Percentiles rank a stretch among this genome's conserved stretches.
These are phyloP conservation scores for Myanophis thanlyinensis DNA, from an alignment of 2,113 vertebrate species.

Conservation along the genomic window DNA sequence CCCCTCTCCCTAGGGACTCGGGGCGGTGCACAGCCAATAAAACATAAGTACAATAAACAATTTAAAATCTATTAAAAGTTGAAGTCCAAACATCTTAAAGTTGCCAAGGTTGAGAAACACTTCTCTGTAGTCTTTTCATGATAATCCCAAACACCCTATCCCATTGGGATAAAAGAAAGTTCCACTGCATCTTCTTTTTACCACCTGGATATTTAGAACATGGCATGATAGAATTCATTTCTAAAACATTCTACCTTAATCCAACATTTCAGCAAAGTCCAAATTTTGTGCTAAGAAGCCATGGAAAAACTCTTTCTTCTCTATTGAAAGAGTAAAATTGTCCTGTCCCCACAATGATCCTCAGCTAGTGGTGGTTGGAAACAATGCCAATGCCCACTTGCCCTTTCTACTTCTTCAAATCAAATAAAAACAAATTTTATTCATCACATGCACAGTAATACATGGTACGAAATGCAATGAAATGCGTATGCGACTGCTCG, in stretches of 20 bases:
- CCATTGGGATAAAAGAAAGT: not conserved
- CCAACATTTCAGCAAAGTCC: not conserved
- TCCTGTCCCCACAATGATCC: not conserved
- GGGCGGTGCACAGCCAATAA: too few species aligned
- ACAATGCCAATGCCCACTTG: not conserved
- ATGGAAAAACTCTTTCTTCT: not conserved
- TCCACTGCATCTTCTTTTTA: slow-evolving; percentile 4
- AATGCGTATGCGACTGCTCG: too few species aligned
- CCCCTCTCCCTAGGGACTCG: too few species aligned
- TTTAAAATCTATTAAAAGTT: too few species aligned
- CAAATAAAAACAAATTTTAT: too few species aligned
- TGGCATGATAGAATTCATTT: slow-evolving; percentile 14
- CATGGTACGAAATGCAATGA: too few species aligned
- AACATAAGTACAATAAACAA: too few species aligned
- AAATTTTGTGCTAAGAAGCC: not conserved
- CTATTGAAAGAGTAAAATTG: not conserved
- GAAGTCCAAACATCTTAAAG: too few species aligned
- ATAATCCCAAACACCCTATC: not conserved
- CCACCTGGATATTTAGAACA: slow-evolving; percentile 4
- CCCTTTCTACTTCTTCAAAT: not conserved
- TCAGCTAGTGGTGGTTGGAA: not conserved
- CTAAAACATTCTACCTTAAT: not conserved
- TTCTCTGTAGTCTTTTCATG: slow-evolving; percentile 21
- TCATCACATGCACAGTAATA: too few species aligned
- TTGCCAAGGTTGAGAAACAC: too few species aligned